These are phyloP conservation scores for Oncorhynchus clarkii DNA, from an alignment of 2,113 vertebrate species.

Conservation along the genomic window DNA sequence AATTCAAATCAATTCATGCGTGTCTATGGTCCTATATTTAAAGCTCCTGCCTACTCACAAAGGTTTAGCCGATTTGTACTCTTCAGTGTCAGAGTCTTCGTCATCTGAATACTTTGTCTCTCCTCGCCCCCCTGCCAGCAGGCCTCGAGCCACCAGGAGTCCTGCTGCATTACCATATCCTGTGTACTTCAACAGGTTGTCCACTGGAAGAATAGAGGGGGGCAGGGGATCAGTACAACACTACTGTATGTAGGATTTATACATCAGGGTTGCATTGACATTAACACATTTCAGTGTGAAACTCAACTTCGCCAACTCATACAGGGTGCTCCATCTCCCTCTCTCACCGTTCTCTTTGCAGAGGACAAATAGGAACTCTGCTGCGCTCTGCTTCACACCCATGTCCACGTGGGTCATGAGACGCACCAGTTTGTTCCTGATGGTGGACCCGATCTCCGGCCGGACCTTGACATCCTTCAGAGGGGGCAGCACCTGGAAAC, in stretches of 20 bases:
- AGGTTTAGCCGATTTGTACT: constrained; percentile 94
- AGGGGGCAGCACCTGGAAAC: constrained; percentile 87
- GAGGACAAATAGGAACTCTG: constrained; percentile 96
- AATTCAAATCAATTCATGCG: too few species aligned
- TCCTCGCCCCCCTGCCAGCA: constrained; percentile 91
- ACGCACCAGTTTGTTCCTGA: constrained; percentile 94
- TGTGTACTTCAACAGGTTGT: constrained; percentile 95
- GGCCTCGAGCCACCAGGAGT: constrained; percentile 87
- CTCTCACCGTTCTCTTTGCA: constrained; percentile 94
- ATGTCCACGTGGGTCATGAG: constrained; percentile 97
- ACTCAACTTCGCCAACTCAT: background rate
- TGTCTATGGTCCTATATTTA: too few species aligned
- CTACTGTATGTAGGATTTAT: too few species aligned
- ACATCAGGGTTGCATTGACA: background rate
- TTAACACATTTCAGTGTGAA: background rate
- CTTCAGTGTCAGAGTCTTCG: constrained; percentile 96
- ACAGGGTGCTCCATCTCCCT: background rate
- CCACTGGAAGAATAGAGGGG: constrained; percentile 72
- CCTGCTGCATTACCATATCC: constrained; percentile 96
- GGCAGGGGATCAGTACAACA: constrained; percentile 4
- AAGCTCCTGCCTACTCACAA: constrained; percentile 62
- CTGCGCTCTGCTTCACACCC: constrained; percentile 94
- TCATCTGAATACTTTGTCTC: constrained; percentile 95
- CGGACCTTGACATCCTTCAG: constrained; percentile 90
- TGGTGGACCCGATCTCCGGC: constrained; percentile 90